A percentile compares a stretch with the other conserved stretches of the same genome.
Conservation (phyloP, 2,888 invertebrate genomes). For the Eupeodes luniger region DNA sequence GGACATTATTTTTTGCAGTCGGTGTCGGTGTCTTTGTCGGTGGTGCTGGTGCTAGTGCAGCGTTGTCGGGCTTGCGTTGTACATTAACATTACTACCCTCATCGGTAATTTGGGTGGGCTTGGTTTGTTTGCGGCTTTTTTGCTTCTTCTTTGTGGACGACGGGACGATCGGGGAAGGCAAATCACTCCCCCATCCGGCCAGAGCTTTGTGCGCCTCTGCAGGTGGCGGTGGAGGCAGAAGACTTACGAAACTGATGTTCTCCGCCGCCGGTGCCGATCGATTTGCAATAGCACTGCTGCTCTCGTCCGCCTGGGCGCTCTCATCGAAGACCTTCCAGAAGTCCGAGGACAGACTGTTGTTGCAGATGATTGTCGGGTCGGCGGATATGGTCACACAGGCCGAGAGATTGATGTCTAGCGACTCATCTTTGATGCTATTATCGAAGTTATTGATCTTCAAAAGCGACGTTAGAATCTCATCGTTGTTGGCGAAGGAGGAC, state of each 20-base stretch:
- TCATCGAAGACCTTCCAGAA: constrained; percentile 83
- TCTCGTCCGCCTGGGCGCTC: constrained; percentile 79
- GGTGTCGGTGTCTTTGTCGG: not conserved
- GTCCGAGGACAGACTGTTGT: constrained; percentile 82
- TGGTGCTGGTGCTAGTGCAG: no score
- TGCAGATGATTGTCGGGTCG: constrained; percentile 80
- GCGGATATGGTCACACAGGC: constrained; percentile 83
- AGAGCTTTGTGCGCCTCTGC: not conserved
- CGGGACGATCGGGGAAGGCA: not conserved
- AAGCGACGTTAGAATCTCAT: constrained; percentile 82
- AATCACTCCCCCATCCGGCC: not conserved
- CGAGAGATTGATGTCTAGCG: constrained; percentile 82
- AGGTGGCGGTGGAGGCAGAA: constrained; percentile 67
- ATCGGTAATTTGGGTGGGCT: constrained; percentile 27
- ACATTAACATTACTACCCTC: not conserved
- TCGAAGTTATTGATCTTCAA: constrained; percentile 83
- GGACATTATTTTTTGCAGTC: constrained; percentile 2
- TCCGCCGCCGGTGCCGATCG: constrained; percentile 34
- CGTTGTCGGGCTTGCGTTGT: not conserved
- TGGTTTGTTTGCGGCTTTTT: constrained; percentile 61
- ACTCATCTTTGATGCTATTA: constrained; percentile 83
- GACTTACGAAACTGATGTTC: constrained; percentile 58
- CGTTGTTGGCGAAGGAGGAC: constrained; percentile 77
- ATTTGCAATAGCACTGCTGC: constrained; percentile 31
- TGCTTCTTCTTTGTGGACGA: constrained; percentile 61